Percentiles rank a stretch among this genome's conserved stretches.
phyloP scores from a whole-genome alignment of 2,113 vertebrate genomes.

The Thermophis baileyi region DNA sequence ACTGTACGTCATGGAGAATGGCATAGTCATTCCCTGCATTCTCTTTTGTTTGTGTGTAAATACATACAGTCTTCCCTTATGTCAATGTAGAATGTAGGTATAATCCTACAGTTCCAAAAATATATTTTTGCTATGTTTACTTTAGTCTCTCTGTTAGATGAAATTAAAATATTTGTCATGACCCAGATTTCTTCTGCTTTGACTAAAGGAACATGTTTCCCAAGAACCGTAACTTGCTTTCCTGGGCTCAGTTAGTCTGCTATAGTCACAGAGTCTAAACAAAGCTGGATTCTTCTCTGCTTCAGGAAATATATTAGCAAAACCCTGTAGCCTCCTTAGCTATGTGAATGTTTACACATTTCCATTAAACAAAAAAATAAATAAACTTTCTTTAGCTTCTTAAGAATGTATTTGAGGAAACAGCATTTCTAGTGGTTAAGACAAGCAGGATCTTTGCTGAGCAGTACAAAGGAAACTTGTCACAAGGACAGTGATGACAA shows the following conservation, averaged over 20 bases:
- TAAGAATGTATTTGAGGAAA: neutral
- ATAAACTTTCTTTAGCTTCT: slow-evolving; percentile 30
- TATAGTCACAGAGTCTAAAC: neutral
- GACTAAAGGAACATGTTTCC: neutral
- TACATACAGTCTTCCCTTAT: neutral
- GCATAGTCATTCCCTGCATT: neutral
- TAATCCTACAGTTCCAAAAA: neutral
- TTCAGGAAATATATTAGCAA: slow-evolving; percentile 47
- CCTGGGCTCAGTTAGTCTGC: neutral
- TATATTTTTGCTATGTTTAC: neutral
- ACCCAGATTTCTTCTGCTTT: neutral
- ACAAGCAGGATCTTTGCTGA: neutral
- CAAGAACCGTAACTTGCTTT: neutral
- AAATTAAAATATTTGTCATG: neutral
- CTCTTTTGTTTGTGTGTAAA: neutral
- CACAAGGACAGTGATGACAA: neutral
- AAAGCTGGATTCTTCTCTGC: slow-evolving; percentile 30
- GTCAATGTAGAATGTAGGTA: neutral
- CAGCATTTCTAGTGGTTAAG: neutral
- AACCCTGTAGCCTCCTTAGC: slow-evolving; percentile 48
- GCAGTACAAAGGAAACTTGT: neutral
- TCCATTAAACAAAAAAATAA: slow-evolving; percentile 9
- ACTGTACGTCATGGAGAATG: neutral
- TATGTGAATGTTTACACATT: slow-evolving; percentile 31
- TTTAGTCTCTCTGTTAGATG: neutral